Evolutionary conservation across 2,113 vertebrate species (phyloP), one percentile per base, ranked within the genome.

Genomic region (Gobius niger): DNA sequence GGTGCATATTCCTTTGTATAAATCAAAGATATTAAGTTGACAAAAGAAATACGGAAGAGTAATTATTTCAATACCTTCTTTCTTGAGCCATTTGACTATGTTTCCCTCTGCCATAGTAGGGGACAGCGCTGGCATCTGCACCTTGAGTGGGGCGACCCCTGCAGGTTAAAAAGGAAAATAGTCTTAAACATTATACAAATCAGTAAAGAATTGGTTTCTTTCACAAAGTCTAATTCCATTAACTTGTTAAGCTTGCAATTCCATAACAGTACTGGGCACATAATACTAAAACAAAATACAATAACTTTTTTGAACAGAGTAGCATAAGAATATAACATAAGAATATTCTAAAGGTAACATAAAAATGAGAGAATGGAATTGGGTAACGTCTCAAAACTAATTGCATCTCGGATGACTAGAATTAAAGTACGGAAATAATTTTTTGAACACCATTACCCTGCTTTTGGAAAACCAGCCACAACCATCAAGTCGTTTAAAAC

Each of bases 81-180:
- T 96, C 87, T 97, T 98, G 57, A 99, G 89, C 98, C 98, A 99
- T 88, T 96, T 98, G 74, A 99, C 94, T 40, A 99, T 92, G 79
- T 93, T 98, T 73, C 98, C 98, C 88, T 96, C 93, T 85, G 97
- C 96, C 98, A 99, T 99, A 9, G 98, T 99, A 61, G 98, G 98
- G 24, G 98, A 99, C n/a, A 99, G 91, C 0, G 97, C 97, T 0
- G 98, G 98, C 98, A 99, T 99, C 70, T 95, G 70, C 68, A 99
- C 89, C 86, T 96, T 94, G 82, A 98, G 78, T 74, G 92, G 88
- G 65, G 93, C 91, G 9, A 81, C 91, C 79, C 91, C 98, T 98
- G 84, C 34, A 92, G 91, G 84, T 65, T 41, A 7, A 8, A 64
- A 34, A 64, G 8, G 14, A 49, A 64, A 16, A 16, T 41, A 64